Base-by-base conservation (phyloP, 2,113 vertebrate genomes). In the Alosa alosa region DNA sequence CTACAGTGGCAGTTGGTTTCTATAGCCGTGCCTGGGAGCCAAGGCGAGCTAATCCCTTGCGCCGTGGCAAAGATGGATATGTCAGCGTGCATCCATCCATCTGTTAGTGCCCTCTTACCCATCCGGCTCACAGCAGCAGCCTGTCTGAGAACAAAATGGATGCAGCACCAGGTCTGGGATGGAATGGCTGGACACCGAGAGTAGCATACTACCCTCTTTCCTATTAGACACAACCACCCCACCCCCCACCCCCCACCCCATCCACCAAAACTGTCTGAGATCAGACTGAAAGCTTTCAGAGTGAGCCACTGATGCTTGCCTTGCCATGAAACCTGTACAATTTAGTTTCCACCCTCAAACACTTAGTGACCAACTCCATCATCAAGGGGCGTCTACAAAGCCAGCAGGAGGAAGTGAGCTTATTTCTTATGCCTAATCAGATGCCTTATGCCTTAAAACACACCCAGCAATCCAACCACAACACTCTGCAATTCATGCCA, bases 31-130 rank as follows among this genome's bases (percentile, higher is more conserved):
- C 86, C 88, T 88, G 90, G 10, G 0, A 83, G 86, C 86, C 50
- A 87, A 41, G 86, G 72, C 86, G 84, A 84, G 87, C n/a, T 92
- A 88, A 93, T 85, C 87, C 91, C 84, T 84, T 82, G 82, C 86
- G 85, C 78, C 75, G 64, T 87, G 90, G 87, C 88, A 91, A 75
- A 91, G 91, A 91, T 88, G 85, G 89, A 92, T 93, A 86, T 89
- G 89, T 90, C 89, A 88, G 31, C 84, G 83, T 82, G 83, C 83
- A 81, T 89, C 84, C 89, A 87, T 93, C 90, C 88, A 92, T 91
- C 90, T 93, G 91, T 47, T 88, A 86, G 88, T 89, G 85, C 82
- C 85, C 89, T 45, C 86, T 87, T 88, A 85, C 83, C 86, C 82
- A 75, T 87, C 84, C 86, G 39, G 45, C 83, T 81, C 87, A 84